Percentiles rank a stretch among this genome's conserved stretches.
phyloP scores from a whole-genome alignment of 2,888 invertebrate genomes.

The Bombylius major region DNA sequence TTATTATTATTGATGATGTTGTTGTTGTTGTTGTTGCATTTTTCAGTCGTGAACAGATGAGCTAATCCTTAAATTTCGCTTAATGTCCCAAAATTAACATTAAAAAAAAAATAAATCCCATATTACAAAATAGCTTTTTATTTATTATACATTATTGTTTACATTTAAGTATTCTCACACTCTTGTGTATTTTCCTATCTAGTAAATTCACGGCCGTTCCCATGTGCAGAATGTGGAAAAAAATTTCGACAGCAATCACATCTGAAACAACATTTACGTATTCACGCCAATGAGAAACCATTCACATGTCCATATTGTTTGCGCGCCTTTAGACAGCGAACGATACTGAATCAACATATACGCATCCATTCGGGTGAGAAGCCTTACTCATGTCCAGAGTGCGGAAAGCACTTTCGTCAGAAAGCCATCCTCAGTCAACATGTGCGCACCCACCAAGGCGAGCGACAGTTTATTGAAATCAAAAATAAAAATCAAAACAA shows the following conservation, averaged over 20 bases:
- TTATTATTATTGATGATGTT: no score
- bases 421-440: slow-evolving; percentile 95
- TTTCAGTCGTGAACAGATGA: no score
- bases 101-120: no score
- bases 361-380: slow-evolving; percentile 93
- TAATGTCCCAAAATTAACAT: no score
- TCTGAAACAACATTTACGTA: slow-evolving; percentile 77
- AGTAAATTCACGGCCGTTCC: slow-evolving; percentile 62
- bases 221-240: slow-evolving; percentile 81
- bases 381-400: slow-evolving; percentile 90
- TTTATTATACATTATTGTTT: no score
- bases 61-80: no score
- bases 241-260: slow-evolving; percentile 79
- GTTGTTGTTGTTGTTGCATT: no score
- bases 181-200: no score
- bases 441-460: slow-evolving; percentile 95
- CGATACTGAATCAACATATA: slow-evolving; percentile 85
- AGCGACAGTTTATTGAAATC: slow-evolving; percentile 53
- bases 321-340: slow-evolving; percentile 77
- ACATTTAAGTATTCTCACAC: no score
- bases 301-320: slow-evolving; percentile 85
- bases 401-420: slow-evolving; percentile 92
- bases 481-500: slow-evolving; percentile 15
- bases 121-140: no score
- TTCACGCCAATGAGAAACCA: slow-evolving; percentile 87